Evolutionary conservation across 2,113 vertebrate species (phyloP), one percentile per base, ranked within the genome.

Genomic region (Heterotis niloticus): DNA sequence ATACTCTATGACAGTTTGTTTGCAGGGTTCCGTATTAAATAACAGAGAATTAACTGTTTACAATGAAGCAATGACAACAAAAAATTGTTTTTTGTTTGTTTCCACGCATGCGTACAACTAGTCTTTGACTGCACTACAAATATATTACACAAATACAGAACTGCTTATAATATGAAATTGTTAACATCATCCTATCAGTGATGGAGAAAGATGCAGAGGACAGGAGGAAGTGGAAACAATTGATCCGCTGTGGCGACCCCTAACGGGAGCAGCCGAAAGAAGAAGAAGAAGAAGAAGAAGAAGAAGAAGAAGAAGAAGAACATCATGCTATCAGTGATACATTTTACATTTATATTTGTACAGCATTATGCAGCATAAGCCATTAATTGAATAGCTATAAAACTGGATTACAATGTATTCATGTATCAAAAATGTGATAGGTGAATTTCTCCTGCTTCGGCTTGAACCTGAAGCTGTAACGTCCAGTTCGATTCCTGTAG

Each of bases 401-500:
- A 34, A 76, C 29, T 20, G 20, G n/a, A 20, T 0, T 51, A 72
- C 20, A 59, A 1, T n/a, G 26, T 0, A 18, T 29, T 56, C 88
- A 93, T 11, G 89, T 83, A 67, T 88, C 78, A 24, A 91, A 89
- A 18, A 84, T 83, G 56, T 91, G 82, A 77, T 90, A 90, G 56
- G 88, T 90, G 82, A 90, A 90, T 77, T 88, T 90, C 73, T 93
- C 90, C 29, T 89, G 78, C 23, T 88, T 88, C 54, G 92, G 84
- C 74, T 88, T 91, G 77, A 77, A 34, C 9, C 29, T 86, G 79
- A 93, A 91, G 81, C 85, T 91, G 86, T 93, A 92, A 82, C 87
- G 83, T 78, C 91, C 91, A 2, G 92, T 89, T 75, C 90, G 91
- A 60, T 90, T 92, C 77, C 88, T 92, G n/a, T 92, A 90, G 81